phyloP scores from a whole-genome alignment of 2,888 invertebrate species.

The Euspilapteryx auroguttella region DNA sequence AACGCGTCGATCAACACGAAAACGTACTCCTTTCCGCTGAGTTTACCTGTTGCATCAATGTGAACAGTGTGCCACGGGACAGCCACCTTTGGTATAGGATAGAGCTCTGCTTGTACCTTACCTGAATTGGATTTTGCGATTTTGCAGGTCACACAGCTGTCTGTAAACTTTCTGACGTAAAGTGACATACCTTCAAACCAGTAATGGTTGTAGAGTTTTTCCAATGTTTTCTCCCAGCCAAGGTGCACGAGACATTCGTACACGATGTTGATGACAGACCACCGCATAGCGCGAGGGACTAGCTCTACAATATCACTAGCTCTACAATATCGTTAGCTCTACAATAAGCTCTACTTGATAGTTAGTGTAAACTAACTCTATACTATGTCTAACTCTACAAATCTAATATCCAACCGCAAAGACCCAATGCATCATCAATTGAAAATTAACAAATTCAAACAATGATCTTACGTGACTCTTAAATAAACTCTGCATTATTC shows the following conservation, averaged over 20 bases:
- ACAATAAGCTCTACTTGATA: slow-evolving; percentile 3
- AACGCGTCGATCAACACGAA: slow-evolving; percentile 14
- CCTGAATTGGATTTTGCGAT: background rate
- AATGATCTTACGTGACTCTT: too few species aligned
- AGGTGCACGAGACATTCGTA: slow-evolving; percentile 1
- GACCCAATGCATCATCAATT: background rate
- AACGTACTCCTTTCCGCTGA: slow-evolving; percentile 15
- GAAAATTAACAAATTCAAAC: too few species aligned
- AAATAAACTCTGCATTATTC: too few species aligned
- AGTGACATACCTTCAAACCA: slow-evolving; percentile 1
- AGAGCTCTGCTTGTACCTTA: too few species aligned
- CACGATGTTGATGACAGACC: too few species aligned
- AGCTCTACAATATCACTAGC: slow-evolving; percentile 10
- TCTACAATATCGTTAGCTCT: background rate
- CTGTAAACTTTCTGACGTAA: background rate
- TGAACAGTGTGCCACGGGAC: too few species aligned
- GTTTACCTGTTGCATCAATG: too few species aligned
- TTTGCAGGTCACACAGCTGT: background rate
- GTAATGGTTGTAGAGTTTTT: background rate
- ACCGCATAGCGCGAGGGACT: too few species aligned
- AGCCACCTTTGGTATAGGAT: too few species aligned
- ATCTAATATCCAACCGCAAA: too few species aligned
- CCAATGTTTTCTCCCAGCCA: background rate
- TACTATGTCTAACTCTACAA: too few species aligned
- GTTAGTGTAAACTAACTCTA: too few species aligned